Conservation (phyloP, 2,113 vertebrate species). For the Xenopus laevis region DNA sequence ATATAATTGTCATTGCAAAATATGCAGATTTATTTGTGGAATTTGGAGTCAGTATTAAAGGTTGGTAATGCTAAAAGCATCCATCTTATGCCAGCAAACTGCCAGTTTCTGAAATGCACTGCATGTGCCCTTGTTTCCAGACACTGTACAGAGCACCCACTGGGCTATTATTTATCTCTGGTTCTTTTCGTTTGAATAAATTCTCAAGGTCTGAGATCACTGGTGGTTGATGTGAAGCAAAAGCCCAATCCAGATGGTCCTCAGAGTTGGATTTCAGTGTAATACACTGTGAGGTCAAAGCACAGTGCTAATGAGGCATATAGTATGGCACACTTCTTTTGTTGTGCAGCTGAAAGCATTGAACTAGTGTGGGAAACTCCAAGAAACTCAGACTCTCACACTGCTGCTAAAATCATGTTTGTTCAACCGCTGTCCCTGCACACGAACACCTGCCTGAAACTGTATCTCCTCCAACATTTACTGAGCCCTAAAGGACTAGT, state of each 20-base stretch:
- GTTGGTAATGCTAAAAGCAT: no score
- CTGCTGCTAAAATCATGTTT: background rate
- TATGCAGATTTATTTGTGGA: no score
- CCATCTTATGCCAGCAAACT: no score
- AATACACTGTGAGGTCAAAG: slow-evolving; percentile 13
- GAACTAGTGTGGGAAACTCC: slow-evolving; percentile 23
- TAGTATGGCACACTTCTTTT: slow-evolving; percentile 33
- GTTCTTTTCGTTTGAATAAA: background rate
- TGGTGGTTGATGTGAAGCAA: background rate
- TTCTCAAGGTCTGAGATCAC: slow-evolving; percentile 32
- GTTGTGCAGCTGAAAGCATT: background rate
- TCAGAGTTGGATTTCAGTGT: slow-evolving; percentile 16
- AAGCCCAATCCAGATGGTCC: slow-evolving; percentile 13
- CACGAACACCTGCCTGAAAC: slow-evolving; percentile 7
- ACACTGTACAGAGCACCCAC: background rate
- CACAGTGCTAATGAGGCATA: slow-evolving; percentile 13
- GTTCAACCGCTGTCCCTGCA: background rate
- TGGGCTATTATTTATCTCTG: background rate
- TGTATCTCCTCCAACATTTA: background rate
- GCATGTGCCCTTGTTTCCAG: background rate
- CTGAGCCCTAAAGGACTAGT: background rate
- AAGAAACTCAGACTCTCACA: slow-evolving; percentile 12
- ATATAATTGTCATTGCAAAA: no score
- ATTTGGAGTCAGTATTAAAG: no score
- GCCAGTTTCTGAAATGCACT: background rate